A percentile compares a stretch with the other conserved stretches of the same genome.
Conservation (phyloP, 2,888 invertebrate genomes). For the Papilio protenor region DNA sequence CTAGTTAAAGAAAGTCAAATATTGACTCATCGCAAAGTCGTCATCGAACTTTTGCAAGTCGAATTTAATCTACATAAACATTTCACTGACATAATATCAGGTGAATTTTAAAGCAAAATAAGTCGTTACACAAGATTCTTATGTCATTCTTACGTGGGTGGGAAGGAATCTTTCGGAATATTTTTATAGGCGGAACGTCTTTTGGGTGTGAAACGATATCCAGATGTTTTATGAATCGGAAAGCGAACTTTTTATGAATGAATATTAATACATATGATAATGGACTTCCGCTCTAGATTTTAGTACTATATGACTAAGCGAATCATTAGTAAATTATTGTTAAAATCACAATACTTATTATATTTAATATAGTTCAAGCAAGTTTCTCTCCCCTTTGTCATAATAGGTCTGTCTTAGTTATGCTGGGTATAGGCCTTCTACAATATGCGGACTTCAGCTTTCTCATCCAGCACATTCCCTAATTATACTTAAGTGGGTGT, state of each 20-base stretch:
- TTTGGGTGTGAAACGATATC: constrained; percentile 2
- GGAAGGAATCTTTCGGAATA: constrained; percentile 34
- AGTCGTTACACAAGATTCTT: constrained; percentile 40
- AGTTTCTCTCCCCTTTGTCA: too few species aligned
- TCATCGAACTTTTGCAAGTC: constrained; percentile 43
- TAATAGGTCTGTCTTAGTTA: not conserved
- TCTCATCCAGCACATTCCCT: not conserved
- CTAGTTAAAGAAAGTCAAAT: constrained; percentile 50
- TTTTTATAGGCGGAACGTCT: constrained; percentile 4
- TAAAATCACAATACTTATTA: not conserved
- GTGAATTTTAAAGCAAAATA: constrained; percentile 43
- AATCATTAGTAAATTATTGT: not conserved
- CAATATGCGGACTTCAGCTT: not conserved
- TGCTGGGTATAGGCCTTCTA: not conserved
- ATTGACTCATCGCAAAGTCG: constrained; percentile 46
- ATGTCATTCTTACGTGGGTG: constrained; percentile 17
- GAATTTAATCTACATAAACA: constrained; percentile 51
- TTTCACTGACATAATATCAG: constrained; percentile 47
- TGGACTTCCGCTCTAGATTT: constrained; percentile 1
- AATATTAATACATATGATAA: not conserved
- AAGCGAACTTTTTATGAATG: not conserved
- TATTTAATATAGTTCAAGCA: not conserved
- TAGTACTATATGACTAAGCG: not conserved
- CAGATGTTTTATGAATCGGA: constrained; percentile 15
- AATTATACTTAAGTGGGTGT: not conserved